phyloP scores from a whole-genome alignment of 1,140 invertebrate species.

The Hormaphis cornu region DNA sequence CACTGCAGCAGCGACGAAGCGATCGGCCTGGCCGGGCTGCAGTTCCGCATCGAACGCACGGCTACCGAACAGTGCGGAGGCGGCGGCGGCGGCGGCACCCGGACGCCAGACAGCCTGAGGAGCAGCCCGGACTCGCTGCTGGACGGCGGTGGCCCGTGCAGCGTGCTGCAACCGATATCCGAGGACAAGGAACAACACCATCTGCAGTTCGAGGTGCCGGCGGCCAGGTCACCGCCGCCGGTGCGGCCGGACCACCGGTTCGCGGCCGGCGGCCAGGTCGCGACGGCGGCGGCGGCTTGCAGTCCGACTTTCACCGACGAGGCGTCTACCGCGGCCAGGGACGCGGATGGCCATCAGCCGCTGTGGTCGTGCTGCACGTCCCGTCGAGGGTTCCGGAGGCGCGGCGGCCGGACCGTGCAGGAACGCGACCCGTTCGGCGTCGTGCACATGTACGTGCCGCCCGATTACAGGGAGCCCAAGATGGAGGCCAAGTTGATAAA shows the following conservation, averaged over 20 bases:
- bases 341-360: too few relatives aligned
- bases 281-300: slow-evolving; percentile 35
- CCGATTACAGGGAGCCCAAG: slow-evolving; percentile 48
- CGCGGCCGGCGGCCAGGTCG: slow-evolving; percentile 37
- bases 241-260: slow-evolving; percentile 39
- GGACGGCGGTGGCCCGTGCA: slow-evolving; percentile 38
- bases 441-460: slow-evolving; percentile 47
- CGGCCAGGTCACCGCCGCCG: slow-evolving; percentile 38
- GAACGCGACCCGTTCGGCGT: slow-evolving; percentile 44
- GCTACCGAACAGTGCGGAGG: too few relatives aligned
- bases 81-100: slow-evolving; percentile 46
- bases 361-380: neutral
- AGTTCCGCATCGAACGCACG: slow-evolving; percentile 59
- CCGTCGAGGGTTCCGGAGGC: too few relatives aligned
- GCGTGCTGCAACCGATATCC: slow-evolving; percentile 40
- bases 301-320: slow-evolving; percentile 25
- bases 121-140: slow-evolving; percentile 35
- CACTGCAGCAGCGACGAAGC: slow-evolving; percentile 62
- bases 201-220: slow-evolving; percentile 41
- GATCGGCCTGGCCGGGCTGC: slow-evolving; percentile 56
- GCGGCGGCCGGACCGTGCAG: slow-evolving; percentile 41
- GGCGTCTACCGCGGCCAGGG: neutral
- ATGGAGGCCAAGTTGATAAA: slow-evolving; percentile 51
- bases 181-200: slow-evolving; percentile 40
- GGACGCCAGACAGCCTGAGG: slow-evolving; percentile 7